phyloP scores from a whole-genome alignment of 2,888 invertebrate species.

The Abrostola triplasia region DNA sequence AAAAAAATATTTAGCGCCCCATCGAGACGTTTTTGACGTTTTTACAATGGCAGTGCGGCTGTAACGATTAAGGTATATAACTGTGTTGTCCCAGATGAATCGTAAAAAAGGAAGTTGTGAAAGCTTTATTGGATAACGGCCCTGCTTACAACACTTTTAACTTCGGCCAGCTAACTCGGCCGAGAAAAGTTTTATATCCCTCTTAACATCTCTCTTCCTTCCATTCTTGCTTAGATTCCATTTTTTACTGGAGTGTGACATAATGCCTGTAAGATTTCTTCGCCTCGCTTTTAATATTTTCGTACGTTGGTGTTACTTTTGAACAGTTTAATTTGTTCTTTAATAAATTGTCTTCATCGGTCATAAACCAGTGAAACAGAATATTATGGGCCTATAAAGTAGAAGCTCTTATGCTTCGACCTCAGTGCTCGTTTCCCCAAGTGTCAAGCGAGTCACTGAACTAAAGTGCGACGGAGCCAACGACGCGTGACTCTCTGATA shows the following conservation, averaged over 20 bases:
- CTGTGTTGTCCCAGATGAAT: conserved; percentile 64
- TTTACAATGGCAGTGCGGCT: conserved; percentile 46
- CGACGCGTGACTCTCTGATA: conserved; percentile 75
- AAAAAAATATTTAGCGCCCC: conserved; percentile 11
- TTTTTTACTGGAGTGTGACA: conserved; percentile 38
- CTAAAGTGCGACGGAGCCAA: conserved; percentile 68
- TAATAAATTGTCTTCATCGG: conserved; percentile 37
- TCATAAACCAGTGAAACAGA: conserved; percentile 36
- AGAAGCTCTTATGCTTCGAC: conserved; percentile 56
- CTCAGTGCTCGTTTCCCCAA: conserved; percentile 54
- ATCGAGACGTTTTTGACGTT: conserved; percentile 48
- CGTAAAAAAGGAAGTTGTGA: conserved; percentile 71
- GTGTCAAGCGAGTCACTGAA: conserved; percentile 65
- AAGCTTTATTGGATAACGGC: conserved; percentile 75
- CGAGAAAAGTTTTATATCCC: conserved; percentile 64
- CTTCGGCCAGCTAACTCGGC: conserved; percentile 62
- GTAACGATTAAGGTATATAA: conserved; percentile 61
- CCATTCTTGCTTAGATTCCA: conserved; percentile 53
- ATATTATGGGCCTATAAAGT: conserved; percentile 56
- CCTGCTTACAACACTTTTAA: conserved; percentile 73
- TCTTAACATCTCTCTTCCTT: conserved; percentile 50
- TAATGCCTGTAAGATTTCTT: conserved; percentile 26
- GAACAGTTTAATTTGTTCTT: conserved; percentile 26
- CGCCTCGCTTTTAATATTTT: conserved; percentile 29
- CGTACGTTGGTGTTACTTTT: conserved; percentile 8